A percentile compares a stretch with the other conserved stretches of the same genome.
Conservation (phyloP, 2,113 vertebrate genomes). For the Petroica traversi region DNA sequence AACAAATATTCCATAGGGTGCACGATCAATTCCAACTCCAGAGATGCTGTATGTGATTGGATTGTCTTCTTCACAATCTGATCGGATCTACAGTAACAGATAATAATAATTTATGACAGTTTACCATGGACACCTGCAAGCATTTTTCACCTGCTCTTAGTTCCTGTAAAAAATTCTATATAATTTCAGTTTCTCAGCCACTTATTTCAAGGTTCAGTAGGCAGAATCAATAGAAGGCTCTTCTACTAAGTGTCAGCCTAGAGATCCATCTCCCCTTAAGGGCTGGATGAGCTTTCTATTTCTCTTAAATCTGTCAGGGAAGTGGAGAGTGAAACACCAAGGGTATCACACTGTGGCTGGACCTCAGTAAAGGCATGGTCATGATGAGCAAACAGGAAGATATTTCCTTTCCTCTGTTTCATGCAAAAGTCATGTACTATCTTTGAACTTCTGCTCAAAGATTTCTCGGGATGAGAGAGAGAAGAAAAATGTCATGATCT, state of each 20-base stretch:
- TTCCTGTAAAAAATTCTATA: background rate
- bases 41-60: slow-evolving; percentile 78
- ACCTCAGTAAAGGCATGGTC: background rate
- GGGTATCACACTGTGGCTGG: background rate
- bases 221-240: background rate
- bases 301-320: background rate
- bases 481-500: background rate
- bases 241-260: background rate
- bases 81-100: slow-evolving; percentile 81
- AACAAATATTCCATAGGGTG: slow-evolving; percentile 74
- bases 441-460: background rate
- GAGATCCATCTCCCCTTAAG: background rate
- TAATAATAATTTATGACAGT: background rate
- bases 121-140: background rate
- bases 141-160: background rate
- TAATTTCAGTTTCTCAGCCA: background rate
- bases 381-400: background rate
- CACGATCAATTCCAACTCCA: slow-evolving; percentile 79
- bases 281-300: background rate
- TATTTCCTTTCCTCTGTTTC: background rate
- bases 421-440: background rate
- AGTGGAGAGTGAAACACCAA: background rate
- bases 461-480: background rate
- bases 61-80: slow-evolving; percentile 78
- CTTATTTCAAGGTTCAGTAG: background rate